These are phyloP conservation scores for Lepus americanus DNA, from an alignment of 2,113 vertebrate species.

Conservation along the genomic window DNA sequence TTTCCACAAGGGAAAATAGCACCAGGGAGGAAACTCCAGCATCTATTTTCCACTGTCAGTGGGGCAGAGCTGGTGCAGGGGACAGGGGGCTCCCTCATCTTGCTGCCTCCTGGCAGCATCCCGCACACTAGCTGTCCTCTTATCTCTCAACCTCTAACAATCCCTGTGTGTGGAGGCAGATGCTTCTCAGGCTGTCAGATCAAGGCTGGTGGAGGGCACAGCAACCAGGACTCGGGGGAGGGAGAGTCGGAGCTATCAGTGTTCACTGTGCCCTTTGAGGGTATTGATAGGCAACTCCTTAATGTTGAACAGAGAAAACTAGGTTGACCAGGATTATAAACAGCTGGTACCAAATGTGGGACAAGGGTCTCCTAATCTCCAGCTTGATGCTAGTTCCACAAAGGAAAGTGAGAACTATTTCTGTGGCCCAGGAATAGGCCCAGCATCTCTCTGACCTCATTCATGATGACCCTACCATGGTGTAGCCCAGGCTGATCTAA, in stretches of 20 bases:
- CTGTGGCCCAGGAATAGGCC: not conserved
- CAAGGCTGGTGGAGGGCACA: not conserved
- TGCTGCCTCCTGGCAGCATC: slow-evolving; percentile 38
- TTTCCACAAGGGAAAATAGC: slow-evolving; percentile 81
- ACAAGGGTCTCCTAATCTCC: slow-evolving; percentile 39
- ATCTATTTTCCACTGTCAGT: slow-evolving; percentile 71
- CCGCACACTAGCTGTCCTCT: not conserved
- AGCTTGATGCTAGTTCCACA: slow-evolving; percentile 26
- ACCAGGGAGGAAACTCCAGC: slow-evolving; percentile 75
- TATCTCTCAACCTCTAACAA: slow-evolving; percentile 19
- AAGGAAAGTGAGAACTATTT: not conserved
- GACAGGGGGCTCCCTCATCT: slow-evolving; percentile 30
- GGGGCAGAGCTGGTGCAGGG: slow-evolving; percentile 34
- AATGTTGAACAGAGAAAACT: slow-evolving; percentile 8
- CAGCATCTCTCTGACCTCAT: slow-evolving; percentile 28
- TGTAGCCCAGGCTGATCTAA: not conserved
- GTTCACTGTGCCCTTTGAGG: not conserved
- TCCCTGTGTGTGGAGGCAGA: slow-evolving; percentile 41
- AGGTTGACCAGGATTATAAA: slow-evolving; percentile 30
- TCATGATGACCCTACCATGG: not conserved
- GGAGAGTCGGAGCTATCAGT: not conserved
- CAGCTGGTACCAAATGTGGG: slow-evolving; percentile 21
- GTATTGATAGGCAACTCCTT: slow-evolving; percentile 6
- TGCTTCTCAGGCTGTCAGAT: not conserved
- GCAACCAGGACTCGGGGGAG: not conserved